Evolutionary conservation across 2,797 vertebrate species (phyloP), one percentile per base, ranked within the genome.

Genomic region (Balearica regulorum): DNA sequence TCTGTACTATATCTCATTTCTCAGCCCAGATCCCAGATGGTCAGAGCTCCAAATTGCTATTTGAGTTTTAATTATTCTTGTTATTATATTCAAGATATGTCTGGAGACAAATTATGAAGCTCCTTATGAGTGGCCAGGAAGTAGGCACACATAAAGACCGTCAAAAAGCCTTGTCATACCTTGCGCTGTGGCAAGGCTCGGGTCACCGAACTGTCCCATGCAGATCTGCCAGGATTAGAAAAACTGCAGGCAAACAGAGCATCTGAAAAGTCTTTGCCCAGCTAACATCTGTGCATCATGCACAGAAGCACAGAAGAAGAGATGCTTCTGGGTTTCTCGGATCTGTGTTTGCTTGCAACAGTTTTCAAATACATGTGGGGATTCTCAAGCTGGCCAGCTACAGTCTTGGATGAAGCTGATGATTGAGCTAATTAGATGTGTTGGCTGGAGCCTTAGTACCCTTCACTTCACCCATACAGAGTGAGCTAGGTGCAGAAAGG

Each of bases 21-120:
- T 92, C 86, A 87, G 83, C 29, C 90, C 92, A 57, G 83, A 96
- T 90, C 93, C 90, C 93, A 97, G 94, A 95, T 95, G 92, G 94
- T 94, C 93, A 95, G 54, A 93, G 25, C 22, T 78, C 71, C 81
- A 95, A 96, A 96, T 71, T 96, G 86, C 70, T 94, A 92, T 95
- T 89, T 92, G 66, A 95, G 71, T 90, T 95, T 90, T 95, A 96
- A 96, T 95, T 96, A 92, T 94, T 90, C 83, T 65, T 92, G 66
- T 86, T 90, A 95, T 89, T 94, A 93, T 84, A 96, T 71, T 87
- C 80, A 80, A 83, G 57, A 76, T 85, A 78, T 51, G 75, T 93
- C 90, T 94, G 61, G 93, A 97, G 94, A 94, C 81, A 85, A 83
- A 95, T 90, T 90, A 87, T 10, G 41, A 94, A 92, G 82, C 78